phyloP scores from a whole-genome alignment of 2,888 invertebrate genomes.

The Ectemnius lituratus region DNA sequence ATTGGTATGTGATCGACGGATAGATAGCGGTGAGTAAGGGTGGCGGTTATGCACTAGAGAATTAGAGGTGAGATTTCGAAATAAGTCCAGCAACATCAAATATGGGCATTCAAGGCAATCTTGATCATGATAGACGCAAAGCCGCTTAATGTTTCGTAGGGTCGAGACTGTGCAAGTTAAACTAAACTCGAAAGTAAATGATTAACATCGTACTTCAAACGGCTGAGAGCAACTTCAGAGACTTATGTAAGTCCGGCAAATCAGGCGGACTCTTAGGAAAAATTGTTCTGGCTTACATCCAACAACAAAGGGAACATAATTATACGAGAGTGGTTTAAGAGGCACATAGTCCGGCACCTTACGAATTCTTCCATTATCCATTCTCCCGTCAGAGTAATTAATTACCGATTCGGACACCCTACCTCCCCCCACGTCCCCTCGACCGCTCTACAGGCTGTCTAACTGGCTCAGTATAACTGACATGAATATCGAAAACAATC shows the following conservation, averaged over 20 bases:
- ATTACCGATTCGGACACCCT: slow-evolving; percentile 22
- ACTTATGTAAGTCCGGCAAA: too few species aligned
- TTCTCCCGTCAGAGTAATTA: slow-evolving; percentile 35
- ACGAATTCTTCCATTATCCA: slow-evolving; percentile 40
- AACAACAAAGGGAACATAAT: slow-evolving; percentile 16
- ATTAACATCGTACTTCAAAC: slow-evolving; percentile 2
- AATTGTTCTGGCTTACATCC: background rate
- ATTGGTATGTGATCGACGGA: slow-evolving; percentile 29
- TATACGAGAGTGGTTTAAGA: slow-evolving; percentile 27
- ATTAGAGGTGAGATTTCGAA: slow-evolving; percentile 11
- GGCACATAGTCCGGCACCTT: slow-evolving; percentile 14
- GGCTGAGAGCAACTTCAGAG: slow-evolving; percentile 15
- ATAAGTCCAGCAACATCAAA: slow-evolving; percentile 32
- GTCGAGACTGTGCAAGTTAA: too few species aligned
- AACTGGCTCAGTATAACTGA: too few species aligned
- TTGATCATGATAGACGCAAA: slow-evolving; percentile 61
- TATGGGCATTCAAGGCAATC: slow-evolving; percentile 51
- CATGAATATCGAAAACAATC: too few species aligned
- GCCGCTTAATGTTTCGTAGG: too few species aligned
- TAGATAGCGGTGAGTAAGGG: slow-evolving; percentile 29
- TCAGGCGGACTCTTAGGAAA: too few species aligned
- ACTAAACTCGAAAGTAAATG: too few species aligned
- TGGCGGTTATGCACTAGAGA: slow-evolving; percentile 42
- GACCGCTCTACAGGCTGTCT: background rate
- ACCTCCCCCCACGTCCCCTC: background rate